These are phyloP conservation scores for Daktulosphaira vitifoliae DNA, from an alignment of 1,140 invertebrate species.

Conservation along the genomic window DNA sequence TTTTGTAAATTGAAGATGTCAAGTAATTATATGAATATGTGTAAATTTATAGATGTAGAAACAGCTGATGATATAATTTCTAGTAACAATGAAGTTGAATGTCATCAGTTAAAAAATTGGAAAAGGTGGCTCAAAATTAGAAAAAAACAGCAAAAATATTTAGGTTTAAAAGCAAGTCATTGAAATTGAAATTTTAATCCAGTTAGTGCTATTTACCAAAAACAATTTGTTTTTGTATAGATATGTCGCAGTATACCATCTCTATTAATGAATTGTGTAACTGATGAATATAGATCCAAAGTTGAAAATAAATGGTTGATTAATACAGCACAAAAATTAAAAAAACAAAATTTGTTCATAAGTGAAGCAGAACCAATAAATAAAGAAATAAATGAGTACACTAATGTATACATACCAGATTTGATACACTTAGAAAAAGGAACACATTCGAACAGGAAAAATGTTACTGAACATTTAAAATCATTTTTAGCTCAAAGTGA, in stretches of 20 bases:
- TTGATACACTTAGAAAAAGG: background rate
- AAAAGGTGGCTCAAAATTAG: constrained; percentile 27
- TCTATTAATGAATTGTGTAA: background rate
- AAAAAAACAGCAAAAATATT: constrained; percentile 2
- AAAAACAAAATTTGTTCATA: too few relatives aligned
- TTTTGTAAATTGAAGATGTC: too few relatives aligned
- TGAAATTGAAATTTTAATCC: too few relatives aligned
- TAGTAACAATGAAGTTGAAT: background rate
- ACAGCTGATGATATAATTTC: constrained; percentile 13
- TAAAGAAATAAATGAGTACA: background rate
- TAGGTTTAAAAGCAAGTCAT: constrained; percentile 18
- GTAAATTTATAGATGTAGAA: background rate
- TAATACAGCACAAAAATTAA: background rate
- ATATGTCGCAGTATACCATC: constrained; percentile 8
- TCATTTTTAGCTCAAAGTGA: too few relatives aligned
- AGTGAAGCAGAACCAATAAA: too few relatives aligned
- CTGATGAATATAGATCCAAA: constrained; percentile 22
- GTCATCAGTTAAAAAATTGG: constrained; percentile 11
- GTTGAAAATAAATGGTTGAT: constrained; percentile 6
- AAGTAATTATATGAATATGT: too few relatives aligned
- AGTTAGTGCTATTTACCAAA: too few relatives aligned
- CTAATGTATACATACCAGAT: background rate
- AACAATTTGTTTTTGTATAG: background rate
- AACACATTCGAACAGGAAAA: background rate
- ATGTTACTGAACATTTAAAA: too few relatives aligned